phyloP scores from a whole-genome alignment of 2,797 vertebrate genomes.

The Crocodylus rhombifer region DNA sequence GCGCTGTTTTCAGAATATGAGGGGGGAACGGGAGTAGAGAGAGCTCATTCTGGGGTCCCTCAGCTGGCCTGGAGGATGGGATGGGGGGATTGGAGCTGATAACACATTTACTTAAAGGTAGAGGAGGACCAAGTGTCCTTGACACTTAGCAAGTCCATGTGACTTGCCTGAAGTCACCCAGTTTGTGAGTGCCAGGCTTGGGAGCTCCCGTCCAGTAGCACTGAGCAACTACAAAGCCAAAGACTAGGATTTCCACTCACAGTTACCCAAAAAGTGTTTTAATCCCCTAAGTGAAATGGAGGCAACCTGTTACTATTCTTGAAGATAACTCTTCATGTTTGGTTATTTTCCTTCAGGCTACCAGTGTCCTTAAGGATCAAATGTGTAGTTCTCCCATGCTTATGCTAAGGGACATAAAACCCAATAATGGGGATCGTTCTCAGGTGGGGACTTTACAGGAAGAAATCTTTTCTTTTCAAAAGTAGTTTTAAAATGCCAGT shows the following conservation, averaged over 20 bases:
- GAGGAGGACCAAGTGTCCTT: no score
- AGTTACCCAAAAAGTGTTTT: conserved; percentile 11
- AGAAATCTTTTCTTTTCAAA: background rate
- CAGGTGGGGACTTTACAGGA: background rate
- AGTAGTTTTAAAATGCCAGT: background rate
- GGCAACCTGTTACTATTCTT: background rate
- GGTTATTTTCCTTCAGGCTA: background rate
- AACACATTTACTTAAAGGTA: no score
- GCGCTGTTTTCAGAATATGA: no score
- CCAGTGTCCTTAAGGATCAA: background rate
- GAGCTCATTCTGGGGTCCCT: no score
- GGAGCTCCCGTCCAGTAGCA: background rate
- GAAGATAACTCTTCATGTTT: background rate
- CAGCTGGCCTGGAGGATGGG: no score
- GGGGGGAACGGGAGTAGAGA: no score
- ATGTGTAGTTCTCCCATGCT: background rate
- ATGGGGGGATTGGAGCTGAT: no score
- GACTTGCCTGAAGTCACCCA: no score
- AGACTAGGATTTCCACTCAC: background rate
- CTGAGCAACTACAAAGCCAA: background rate
- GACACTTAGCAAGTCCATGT: no score
- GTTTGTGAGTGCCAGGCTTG: background rate
- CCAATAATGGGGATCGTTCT: background rate
- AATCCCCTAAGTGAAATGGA: background rate
- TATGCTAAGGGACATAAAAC: background rate